Base-by-base conservation (phyloP, 1,140 invertebrate species). In the Drosophila murphyi region DNA sequence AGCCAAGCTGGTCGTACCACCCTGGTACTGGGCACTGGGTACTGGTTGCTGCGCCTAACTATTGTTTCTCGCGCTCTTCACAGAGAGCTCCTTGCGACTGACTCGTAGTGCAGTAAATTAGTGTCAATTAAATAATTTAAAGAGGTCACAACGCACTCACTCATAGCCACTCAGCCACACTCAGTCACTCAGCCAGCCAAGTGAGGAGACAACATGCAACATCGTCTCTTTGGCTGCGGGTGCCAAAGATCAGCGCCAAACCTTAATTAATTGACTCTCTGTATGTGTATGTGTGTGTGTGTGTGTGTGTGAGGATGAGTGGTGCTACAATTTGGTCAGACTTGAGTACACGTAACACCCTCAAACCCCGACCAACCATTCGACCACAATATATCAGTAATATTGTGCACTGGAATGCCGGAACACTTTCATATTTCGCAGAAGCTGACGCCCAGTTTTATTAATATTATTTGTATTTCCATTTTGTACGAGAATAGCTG, bases 71-170 rank as follows among this genome's bases (percentile, higher is more conserved):
- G 28, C 28, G 31, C 70, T 65, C 10, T 37, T 41, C 45, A 43
- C 39, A 43, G 10, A 43, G 10, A n/a, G 55, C 71, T 82, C 60
- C 75, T 78, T 80, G 43, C 56, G 45, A n/a, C 20, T 20, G 39
- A 43, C 39, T 43, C 10, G 47, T 20, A 76, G 75, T 78, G 79
- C 79, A 76, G 65, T 91, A 91, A 91, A 91, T 91, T 91, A 91
- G 83, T 91, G 90, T 91, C 90, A 91, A 91, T 91, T 91, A 91
- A 91, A 90, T 91, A 91, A 91, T 91, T 91, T 91, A 90, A 91
- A 90, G 82, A 78, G 90, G 90, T 91, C 89, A 91, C 74, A 72
- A 52, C 35, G 55, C 71, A 55, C 43, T 45, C 35, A 52, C 35
- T 37, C 55, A 32, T 6, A 20, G 20, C 35, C 8, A 31, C 28